Evolutionary conservation across 2,888 invertebrate species (phyloP), one percentile per base, ranked within the genome.

Genomic region (Camptogramma bilineatum): DNA sequence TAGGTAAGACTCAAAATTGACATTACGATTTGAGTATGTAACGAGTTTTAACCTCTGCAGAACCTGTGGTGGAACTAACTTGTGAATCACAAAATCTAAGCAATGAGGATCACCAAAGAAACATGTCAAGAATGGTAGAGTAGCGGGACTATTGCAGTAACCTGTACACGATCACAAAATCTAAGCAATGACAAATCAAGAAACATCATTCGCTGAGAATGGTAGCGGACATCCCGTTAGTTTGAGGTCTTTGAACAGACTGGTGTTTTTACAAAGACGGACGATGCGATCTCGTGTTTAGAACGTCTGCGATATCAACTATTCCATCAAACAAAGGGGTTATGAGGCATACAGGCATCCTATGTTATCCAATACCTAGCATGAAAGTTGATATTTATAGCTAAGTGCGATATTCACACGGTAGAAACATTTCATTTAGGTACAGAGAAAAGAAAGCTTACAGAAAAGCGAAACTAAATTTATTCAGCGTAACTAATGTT

Each of bases 321-420:
- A 17, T 44, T 56, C 24, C 19, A 0, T 18, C 8, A 48, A 64
- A 59, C 64, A 64, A 64, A 39, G 55, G 54, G 44, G 47, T 48
- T 44, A 47, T 56, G 39, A 48, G n/a, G 13, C 31, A 42, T 59
- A 47, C 24, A 55, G 9, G 50, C 24, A 64, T 64, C 17, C 24
- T 16, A 48, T 52, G 56, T 52, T 46, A 60, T 39, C 16, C 18
- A 52, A 56, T 28, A 17, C 19, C 24, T 13, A n/a, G n/a, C n/a
- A 44, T 28, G 31, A 39, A 56, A 48, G 16, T 19, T 10, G 28
- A 48, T 52, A 44, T 39, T 50, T 42, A 42, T n/a, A 51, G 34
- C 34, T 39, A 42, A n/a, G n/a, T 51, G 42, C 53, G 52, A 21
- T 24, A 48, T 34, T 5, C 52, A 8, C 51, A 51, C 58, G 42